Conservation (phyloP, 64 coral and sea anemone species). For the Porites lutea region DNA sequence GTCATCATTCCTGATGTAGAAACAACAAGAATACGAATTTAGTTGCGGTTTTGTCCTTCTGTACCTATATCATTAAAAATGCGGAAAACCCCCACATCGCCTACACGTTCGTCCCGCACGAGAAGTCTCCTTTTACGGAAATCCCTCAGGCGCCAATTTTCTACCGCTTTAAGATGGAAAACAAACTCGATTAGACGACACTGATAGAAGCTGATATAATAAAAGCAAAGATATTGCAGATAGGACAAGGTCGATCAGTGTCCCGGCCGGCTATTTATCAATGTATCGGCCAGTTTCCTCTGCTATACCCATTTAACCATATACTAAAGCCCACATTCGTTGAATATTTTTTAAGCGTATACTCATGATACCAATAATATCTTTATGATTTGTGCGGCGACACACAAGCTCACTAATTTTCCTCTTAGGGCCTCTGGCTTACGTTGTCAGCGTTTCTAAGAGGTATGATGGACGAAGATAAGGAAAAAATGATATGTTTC, state of each 20-base stretch:
- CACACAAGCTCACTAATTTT: constrained; percentile 23
- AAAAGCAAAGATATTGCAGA: background rate
- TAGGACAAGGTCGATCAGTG: background rate
- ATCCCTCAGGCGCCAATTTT: constrained; percentile 13
- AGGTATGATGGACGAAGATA: constrained; percentile 38
- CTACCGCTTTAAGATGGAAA: background rate
- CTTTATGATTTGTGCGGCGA: background rate
- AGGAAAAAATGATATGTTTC: background rate
- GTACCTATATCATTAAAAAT: background rate
- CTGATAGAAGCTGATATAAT: background rate
- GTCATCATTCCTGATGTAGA: background rate
- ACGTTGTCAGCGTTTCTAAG: constrained; percentile 25
- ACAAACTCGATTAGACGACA: background rate
- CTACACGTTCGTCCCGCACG: background rate
- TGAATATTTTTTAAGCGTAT: background rate
- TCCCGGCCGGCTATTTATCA: background rate
- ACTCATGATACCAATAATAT: background rate
- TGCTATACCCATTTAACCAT: background rate
- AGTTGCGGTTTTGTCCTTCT: background rate
- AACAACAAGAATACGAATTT: background rate
- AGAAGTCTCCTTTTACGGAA: background rate
- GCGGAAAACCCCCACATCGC: background rate
- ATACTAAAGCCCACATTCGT: background rate
- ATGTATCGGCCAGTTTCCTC: background rate
- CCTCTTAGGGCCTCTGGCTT: background rate